Conservation (phyloP, 2,888 invertebrate genomes). For the Itoplectis maculator region DNA sequence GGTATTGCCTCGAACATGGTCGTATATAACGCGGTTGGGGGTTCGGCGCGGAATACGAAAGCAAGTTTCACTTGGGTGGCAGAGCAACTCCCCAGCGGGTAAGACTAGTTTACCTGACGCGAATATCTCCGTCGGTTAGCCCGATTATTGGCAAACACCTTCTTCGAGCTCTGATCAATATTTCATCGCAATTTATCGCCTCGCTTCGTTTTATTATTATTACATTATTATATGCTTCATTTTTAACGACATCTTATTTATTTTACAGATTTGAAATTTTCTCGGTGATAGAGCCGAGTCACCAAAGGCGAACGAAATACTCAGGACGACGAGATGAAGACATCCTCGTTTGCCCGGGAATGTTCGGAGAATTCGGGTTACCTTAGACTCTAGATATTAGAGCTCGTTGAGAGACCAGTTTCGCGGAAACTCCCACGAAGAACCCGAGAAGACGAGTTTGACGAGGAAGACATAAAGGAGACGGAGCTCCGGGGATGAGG, state of each 20-base stretch:
- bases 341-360: neutral
- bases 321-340: neutral
- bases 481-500: neutral
- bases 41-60: conserved; percentile 35
- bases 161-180: neutral
- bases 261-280: neutral
- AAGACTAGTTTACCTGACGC: conserved; percentile 31
- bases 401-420: neutral
- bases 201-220: neutral
- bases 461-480: neutral
- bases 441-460: neutral
- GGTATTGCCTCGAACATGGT: conserved; percentile 4
- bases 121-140: conserved; percentile 29
- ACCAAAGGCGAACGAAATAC: neutral
- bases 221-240: neutral
- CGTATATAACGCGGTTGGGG: neutral
- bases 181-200: neutral
- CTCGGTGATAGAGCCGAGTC: neutral
- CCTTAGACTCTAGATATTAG: neutral
- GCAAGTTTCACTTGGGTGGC: conserved; percentile 52
- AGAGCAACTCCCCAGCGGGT: conserved; percentile 26
- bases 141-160: neutral
- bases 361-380: neutral
- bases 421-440: neutral
- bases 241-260: neutral